These are phyloP conservation scores for Cremastinae sp. DNA, from an alignment of 2,888 invertebrate species.

Conservation along the genomic window DNA sequence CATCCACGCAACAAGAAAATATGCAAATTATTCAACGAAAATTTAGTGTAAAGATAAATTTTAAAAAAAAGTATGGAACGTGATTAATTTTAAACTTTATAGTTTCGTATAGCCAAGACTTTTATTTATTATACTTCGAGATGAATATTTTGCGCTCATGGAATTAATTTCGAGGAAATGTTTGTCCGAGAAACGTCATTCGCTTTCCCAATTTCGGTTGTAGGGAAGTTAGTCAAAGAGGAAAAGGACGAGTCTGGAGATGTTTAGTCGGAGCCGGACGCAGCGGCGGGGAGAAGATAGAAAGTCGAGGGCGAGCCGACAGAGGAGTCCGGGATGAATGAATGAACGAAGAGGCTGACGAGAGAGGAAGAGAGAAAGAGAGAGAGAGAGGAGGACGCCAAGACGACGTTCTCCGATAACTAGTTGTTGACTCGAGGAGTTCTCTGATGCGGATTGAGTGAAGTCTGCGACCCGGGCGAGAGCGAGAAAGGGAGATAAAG, in stretches of 20 bases:
- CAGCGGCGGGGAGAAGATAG: constrained; percentile 28
- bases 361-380: constrained; percentile 43
- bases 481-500: neutral
- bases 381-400: constrained; percentile 44
- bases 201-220: too few species aligned
- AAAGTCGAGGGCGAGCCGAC: constrained; percentile 49
- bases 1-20: too few species aligned
- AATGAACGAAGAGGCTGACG: constrained; percentile 52
- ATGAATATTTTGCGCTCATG: too few species aligned
- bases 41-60: too few species aligned
- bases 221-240: constrained; percentile 1
- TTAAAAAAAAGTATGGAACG: too few species aligned
- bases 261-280: constrained; percentile 51
- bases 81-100: too few species aligned
- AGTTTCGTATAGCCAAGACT: too few species aligned
- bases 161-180: neutral
- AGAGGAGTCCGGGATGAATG: constrained; percentile 46
- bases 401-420: constrained; percentile 67
- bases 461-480: constrained; percentile 60
- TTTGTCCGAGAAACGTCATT: neutral
- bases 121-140: too few species aligned
- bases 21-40: too few species aligned
- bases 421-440: constrained; percentile 69
- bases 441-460: constrained; percentile 68
- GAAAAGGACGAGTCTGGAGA: constrained; percentile 32